Conservation (phyloP, 2,888 invertebrate species). For the Cepaea hortensis region DNA sequence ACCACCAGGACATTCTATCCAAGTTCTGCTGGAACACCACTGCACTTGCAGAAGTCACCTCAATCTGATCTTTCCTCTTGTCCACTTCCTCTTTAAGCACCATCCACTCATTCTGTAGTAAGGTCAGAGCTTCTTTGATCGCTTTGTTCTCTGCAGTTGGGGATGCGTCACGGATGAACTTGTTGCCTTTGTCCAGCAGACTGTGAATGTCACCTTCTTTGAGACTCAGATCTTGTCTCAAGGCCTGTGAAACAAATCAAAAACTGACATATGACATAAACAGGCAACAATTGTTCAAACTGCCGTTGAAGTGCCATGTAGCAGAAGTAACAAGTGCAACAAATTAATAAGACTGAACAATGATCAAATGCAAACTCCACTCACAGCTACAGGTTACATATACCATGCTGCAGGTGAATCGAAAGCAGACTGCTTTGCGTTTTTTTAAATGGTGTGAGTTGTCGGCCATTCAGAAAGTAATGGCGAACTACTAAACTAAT, state of each 20-base stretch:
- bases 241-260: constrained; percentile 55
- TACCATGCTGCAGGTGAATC: too few species aligned
- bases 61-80: constrained; percentile 79
- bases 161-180: constrained; percentile 77
- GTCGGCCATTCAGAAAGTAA: too few species aligned
- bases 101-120: constrained; percentile 93
- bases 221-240: constrained; percentile 66
- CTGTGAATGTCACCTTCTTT: constrained; percentile 67
- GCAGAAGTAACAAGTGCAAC: too few species aligned
- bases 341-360: too few species aligned
- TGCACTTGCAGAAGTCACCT: constrained; percentile 82
- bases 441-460: too few species aligned
- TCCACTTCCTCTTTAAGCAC: constrained; percentile 90
- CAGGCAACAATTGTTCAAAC: too few species aligned
- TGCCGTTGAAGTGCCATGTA: too few species aligned
- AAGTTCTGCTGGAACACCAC: constrained; percentile 88
- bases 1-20: constrained; percentile 83
- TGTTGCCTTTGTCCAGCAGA: constrained; percentile 91
- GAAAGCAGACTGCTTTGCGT: too few species aligned
- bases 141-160: constrained; percentile 78
- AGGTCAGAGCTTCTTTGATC: constrained; percentile 85
- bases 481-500: too few species aligned
- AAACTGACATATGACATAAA: background rate
- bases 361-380: too few species aligned
- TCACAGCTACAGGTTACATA: too few species aligned